Conservation (phyloP, 2,113 vertebrate species). For the Phrynosoma blainvillii region DNA sequence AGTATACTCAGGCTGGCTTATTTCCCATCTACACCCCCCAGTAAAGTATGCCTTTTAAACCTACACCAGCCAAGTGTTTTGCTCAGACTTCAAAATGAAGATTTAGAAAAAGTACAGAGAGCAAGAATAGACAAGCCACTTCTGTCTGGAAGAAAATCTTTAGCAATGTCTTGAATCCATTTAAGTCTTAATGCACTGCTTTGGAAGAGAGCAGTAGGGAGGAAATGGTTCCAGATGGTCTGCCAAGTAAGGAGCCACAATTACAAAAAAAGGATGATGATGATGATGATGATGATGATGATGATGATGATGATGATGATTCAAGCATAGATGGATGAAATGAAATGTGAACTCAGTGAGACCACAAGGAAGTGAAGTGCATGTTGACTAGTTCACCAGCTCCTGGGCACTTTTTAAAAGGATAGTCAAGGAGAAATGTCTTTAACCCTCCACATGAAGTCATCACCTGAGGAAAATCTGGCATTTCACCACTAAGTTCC, state of each 20-base stretch:
- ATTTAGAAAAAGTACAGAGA: too few relatives aligned
- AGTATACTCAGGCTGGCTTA: too few relatives aligned
- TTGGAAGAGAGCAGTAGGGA: slow-evolving; percentile 60
- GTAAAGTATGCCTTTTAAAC: too few relatives aligned
- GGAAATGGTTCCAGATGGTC: slow-evolving; percentile 43
- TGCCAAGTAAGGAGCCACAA: neutral
- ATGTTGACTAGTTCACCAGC: slow-evolving; percentile 30
- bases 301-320: too few relatives aligned
- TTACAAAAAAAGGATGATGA: neutral
- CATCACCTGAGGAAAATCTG: neutral
- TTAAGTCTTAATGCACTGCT: slow-evolving; percentile 39
- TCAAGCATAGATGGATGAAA: too few relatives aligned
- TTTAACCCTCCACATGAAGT: neutral
- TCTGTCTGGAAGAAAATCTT: slow-evolving; percentile 28
- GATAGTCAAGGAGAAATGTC: neutral
- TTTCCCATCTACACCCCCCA: too few relatives aligned
- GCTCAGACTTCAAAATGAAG: too few relatives aligned
- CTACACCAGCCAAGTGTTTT: too few relatives aligned
- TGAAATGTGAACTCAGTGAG: neutral
- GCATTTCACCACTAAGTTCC: neutral
- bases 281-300: neutral
- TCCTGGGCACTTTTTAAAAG: neutral
- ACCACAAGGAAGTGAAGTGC: slow-evolving; percentile 2
- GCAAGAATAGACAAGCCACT: neutral
- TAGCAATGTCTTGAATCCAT: neutral